Evolutionary conservation across 1,140 invertebrate species (phyloP).

Genomic region (Galendromus occidentalis): DNA sequence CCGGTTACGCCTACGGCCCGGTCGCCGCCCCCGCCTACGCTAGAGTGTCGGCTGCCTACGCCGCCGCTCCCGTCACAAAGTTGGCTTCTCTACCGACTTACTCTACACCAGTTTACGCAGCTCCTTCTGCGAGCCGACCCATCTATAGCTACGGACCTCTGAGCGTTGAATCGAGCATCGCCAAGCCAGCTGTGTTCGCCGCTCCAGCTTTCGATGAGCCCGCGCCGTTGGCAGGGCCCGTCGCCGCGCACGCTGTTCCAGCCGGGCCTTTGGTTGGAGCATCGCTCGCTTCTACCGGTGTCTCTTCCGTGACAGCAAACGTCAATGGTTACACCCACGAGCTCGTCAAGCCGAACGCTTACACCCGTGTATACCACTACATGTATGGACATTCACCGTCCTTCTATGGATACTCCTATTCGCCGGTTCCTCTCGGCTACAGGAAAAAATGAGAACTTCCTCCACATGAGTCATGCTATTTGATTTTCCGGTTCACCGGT

Average conservation of each 20-base stretch:
- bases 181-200: not conserved
- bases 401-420: not conserved
- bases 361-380: not conserved
- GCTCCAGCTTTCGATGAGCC: not conserved
- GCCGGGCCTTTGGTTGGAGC: not conserved
- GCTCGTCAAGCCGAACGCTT: not conserved
- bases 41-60: not conserved
- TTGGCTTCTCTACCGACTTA: not conserved
- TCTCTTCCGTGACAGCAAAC: not conserved
- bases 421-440: not conserved
- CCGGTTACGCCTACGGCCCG: not conserved
- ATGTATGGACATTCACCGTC: constrained; percentile 9
- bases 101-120: not conserved
- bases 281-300: not conserved
- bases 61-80: not conserved
- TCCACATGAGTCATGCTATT: too few relatives aligned
- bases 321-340: constrained; percentile 6
- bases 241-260: not conserved
- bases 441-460: not conserved
- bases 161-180: not conserved
- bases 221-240: not conserved
- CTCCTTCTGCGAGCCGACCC: not conserved
- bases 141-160: not conserved
- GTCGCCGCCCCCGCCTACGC: not conserved
- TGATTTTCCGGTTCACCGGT: too few relatives aligned